These are phyloP conservation scores for Papilio gigon DNA, from an alignment of 2,888 invertebrate genomes.

Conservation along the genomic window DNA sequence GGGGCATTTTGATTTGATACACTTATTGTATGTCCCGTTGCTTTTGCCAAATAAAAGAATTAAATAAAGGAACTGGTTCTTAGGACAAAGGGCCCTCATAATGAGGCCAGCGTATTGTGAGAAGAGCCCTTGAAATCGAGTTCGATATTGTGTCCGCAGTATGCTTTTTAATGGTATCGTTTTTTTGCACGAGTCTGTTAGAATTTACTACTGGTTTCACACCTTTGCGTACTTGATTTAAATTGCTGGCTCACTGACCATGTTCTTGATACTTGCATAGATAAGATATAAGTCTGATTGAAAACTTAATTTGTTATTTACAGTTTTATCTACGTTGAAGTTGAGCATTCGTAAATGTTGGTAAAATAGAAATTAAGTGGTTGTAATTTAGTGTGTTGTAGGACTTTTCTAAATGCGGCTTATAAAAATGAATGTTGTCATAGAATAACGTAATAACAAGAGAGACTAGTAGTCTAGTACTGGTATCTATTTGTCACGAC, in stretches of 20 bases:
- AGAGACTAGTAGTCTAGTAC: not conserved
- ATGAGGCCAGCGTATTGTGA: constrained; percentile 80
- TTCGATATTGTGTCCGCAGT: constrained; percentile 68
- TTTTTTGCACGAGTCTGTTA: constrained; percentile 48
- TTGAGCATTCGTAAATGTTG: not conserved
- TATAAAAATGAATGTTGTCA: not conserved
- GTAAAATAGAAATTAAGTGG: not conserved
- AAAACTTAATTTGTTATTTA: not conserved
- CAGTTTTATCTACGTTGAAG: not conserved
- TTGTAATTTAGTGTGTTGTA: not conserved
- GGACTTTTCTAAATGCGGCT: not conserved
- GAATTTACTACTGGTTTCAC: constrained; percentile 38
- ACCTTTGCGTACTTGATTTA: constrained; percentile 25
- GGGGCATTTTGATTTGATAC: constrained; percentile 80
- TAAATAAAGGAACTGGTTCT: constrained; percentile 77
- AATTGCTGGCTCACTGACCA: not conserved
- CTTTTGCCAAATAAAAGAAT: constrained; percentile 67
- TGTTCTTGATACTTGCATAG: not conserved
- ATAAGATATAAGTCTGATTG: not conserved
- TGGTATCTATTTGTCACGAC: constrained; percentile 52
- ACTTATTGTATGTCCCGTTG: constrained; percentile 76
- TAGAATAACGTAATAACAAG: not conserved
- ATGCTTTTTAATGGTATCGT: constrained; percentile 72
- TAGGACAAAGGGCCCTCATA: constrained; percentile 81
- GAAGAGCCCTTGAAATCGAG: constrained; percentile 73